phyloP scores from a whole-genome alignment of 2,113 vertebrate species.

The Lampris incognitus region DNA sequence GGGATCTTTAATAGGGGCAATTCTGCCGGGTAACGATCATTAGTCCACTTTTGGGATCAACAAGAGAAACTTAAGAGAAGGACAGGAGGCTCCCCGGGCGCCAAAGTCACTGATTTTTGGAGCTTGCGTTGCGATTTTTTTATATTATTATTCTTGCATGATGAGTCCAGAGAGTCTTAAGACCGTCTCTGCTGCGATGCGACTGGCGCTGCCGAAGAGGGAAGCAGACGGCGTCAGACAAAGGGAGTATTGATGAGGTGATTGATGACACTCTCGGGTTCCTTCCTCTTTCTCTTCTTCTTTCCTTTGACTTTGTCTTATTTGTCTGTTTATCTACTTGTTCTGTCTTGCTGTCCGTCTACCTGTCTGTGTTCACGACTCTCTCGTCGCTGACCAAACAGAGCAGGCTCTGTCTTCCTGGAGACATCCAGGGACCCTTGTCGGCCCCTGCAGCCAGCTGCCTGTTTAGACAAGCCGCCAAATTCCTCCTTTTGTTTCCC shows the following conservation, averaged over 20 bases:
- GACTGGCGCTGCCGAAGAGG: not conserved
- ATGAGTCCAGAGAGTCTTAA: not conserved
- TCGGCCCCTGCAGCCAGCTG: slow-evolving; percentile 14
- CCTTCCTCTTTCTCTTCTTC: not conserved
- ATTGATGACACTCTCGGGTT: slow-evolving; percentile 24
- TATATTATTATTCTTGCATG: not conserved
- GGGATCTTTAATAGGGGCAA: too few relatives aligned
- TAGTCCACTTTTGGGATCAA: too few relatives aligned
- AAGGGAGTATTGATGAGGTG: slow-evolving; percentile 34
- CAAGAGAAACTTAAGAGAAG: too few relatives aligned
- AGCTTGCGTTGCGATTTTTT: not conserved
- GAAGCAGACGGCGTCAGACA: slow-evolving; percentile 1
- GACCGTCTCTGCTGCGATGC: not conserved
- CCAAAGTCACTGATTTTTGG: too few relatives aligned
- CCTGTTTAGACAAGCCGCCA: slow-evolving; percentile 38
- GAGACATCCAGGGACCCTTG: slow-evolving; percentile 6
- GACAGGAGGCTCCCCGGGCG: too few relatives aligned
- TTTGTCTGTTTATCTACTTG: slow-evolving; percentile 3
- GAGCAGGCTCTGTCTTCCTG: not conserved
- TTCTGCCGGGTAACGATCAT: too few relatives aligned
- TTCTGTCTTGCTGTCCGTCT: not conserved
- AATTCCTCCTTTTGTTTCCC: slow-evolving; percentile 5
- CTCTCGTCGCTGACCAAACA: slow-evolving; percentile 26
- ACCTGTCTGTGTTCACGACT: not conserved
- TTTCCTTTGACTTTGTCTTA: slow-evolving; percentile 5